Conservation (phyloP, 2,888 invertebrate species). For the Zygaena filipendulae region DNA sequence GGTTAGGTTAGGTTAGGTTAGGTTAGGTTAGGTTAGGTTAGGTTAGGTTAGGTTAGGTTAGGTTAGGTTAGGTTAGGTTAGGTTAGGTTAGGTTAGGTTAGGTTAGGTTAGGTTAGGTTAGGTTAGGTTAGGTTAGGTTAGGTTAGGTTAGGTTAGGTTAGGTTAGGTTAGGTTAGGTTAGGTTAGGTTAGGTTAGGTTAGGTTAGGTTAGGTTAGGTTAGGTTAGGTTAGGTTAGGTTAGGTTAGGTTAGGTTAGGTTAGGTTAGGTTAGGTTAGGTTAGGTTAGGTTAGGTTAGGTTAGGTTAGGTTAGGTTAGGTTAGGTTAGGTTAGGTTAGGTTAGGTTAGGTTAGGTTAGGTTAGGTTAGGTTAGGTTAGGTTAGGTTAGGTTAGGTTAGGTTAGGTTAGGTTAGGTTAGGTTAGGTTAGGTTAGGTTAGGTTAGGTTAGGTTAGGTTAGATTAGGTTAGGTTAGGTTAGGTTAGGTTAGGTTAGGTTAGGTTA, state of each 20-base stretch:
- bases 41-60: constrained; percentile 1
- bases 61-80: constrained; percentile 3
- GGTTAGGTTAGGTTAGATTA: constrained; percentile 5
- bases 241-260: neutral
- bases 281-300: constrained; percentile 13
- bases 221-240: neutral
- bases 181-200: constrained; percentile 14
- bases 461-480: constrained; percentile 4
- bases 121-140: constrained; percentile 16
- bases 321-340: constrained; percentile 12
- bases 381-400: constrained; percentile 10
- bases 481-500: constrained; percentile 22
- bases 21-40: constrained; percentile 1
- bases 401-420: constrained; percentile 10
- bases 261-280: constrained; percentile 4
- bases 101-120: constrained; percentile 15
- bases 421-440: constrained; percentile 9
- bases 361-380: constrained; percentile 12
- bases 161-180: constrained; percentile 13
- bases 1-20: constrained; percentile 3
- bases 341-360: constrained; percentile 13
- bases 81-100: constrained; percentile 12
- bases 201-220: constrained; percentile 9
- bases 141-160: constrained; percentile 14
- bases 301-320: constrained; percentile 13